Conservation (phyloP, 2,888 invertebrate genomes). For the Eupithecia exiguata region DNA sequence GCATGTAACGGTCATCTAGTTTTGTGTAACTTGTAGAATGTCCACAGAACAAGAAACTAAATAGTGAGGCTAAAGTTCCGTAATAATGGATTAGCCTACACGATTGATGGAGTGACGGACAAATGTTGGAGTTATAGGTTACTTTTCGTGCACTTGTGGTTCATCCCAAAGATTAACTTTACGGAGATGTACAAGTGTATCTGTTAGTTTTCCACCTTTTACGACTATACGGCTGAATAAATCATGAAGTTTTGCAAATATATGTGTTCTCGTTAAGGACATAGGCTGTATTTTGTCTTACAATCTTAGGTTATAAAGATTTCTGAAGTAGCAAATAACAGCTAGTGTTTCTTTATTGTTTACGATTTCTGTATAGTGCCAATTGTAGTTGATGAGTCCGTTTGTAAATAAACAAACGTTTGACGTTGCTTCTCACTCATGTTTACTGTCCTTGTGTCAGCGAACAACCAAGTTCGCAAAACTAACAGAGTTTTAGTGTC, state of each 20-base stretch:
- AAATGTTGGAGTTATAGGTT: neutral
- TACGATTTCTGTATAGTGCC: neutral
- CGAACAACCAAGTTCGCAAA: slow-evolving; percentile 17
- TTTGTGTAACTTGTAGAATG: slow-evolving; percentile 10
- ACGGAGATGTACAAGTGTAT: neutral
- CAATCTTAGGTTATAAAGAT: neutral
- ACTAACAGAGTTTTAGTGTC: slow-evolving; percentile 19
- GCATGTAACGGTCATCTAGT: slow-evolving; percentile 22
- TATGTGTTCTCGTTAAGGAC: neutral
- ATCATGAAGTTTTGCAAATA: neutral
- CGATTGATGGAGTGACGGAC: neutral
- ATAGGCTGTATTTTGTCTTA: neutral
- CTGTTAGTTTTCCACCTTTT: neutral
- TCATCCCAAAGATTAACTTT: neutral
- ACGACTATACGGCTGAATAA: neutral
- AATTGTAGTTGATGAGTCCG: neutral
- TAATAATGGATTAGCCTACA: neutral
- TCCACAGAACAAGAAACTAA: neutral
- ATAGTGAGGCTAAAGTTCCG: neutral
- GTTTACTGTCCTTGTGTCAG: neutral
- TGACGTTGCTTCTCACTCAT: neutral
- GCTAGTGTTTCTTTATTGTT: neutral
- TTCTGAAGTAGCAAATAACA: neutral
- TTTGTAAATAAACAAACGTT: slow-evolving; percentile 1
- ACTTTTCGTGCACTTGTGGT: neutral